Conservation (phyloP, 2,888 invertebrate species). For the Eupithecia exiguata region DNA sequence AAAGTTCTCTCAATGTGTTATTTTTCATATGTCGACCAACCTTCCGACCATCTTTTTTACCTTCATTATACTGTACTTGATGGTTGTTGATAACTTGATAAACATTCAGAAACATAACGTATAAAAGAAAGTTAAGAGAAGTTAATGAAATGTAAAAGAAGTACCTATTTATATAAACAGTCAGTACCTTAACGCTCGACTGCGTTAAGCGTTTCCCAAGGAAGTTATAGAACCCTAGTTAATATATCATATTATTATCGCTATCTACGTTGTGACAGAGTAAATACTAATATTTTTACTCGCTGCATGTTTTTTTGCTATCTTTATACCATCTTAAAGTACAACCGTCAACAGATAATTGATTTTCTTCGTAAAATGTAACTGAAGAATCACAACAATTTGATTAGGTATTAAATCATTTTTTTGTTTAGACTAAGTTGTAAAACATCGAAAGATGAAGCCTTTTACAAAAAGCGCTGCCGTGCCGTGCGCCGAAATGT, state of each 20-base stretch:
- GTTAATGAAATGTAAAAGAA: constrained; percentile 9
- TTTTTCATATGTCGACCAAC: background rate
- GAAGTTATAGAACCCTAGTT: constrained; percentile 30
- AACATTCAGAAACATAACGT: background rate
- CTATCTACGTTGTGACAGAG: constrained; percentile 35
- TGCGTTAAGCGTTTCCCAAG: constrained; percentile 33
- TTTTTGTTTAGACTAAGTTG: background rate
- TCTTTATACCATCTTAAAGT: constrained; percentile 25
- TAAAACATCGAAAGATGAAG: background rate
- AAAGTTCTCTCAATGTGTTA: background rate
- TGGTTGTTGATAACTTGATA: background rate
- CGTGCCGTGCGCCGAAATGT: background rate
- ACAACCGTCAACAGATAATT: constrained; percentile 9
- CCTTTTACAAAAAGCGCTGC: background rate
- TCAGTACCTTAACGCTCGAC: constrained; percentile 30
- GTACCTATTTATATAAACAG: constrained; percentile 21
- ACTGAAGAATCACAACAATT: background rate
- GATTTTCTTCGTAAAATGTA: background rate
- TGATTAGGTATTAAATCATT: background rate
- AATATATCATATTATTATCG: constrained; percentile 30
- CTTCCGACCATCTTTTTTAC: background rate
- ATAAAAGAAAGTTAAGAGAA: background rate
- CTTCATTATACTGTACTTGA: background rate
- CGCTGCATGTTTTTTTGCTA: constrained; percentile 23
- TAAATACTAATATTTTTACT: constrained; percentile 31